Evolutionary conservation across 1,140 invertebrate species (phyloP), one percentile per base, ranked within the genome.

Genomic region (Drosophila bifasciata): DNA sequence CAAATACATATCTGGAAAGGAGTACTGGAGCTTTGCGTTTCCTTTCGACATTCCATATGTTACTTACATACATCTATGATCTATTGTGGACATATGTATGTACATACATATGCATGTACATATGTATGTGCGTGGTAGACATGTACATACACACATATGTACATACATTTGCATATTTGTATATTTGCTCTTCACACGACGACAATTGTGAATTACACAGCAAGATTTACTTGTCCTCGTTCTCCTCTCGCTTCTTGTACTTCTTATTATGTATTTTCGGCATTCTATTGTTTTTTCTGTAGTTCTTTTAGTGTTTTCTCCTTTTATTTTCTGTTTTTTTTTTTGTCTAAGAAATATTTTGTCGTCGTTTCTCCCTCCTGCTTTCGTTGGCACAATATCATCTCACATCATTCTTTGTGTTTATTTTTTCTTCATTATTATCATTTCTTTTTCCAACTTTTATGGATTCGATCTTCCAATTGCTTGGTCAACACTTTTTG

Each of bases 101-200:
- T 67, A 19, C 43, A 48, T n/a, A n/a, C n/a, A n/a, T 57, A 25
- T 61, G 45, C n/a, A n/a, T n/a, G n/a, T n/a, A 4, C 28, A 15
- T 46, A 9, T 32, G n/a, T 17, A 39, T 48, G 7, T 48, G 40
- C 21, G 13, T 39, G n/a, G 15, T 44, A 16, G 40, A 19, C 45
- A 19, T 55, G 8, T 44, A 23, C 36, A 16, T 67, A 19, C 43
- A 48, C n/a, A n/a, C n/a, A n/a, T 57, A 25, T 61, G 45, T 57
- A 32, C 46, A 51, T 43, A 44, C 23, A 17, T 58, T 15, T 23
- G 8, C 23, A 41, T 55, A 1, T n/a, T 25, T 44, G 11, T 45
- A 17, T 80, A 50, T 81, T 85, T 86, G 61, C 77, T 60, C 80
- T 85, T 85, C 81, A 86, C 80, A 86, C 83, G 80, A 59, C 52